Base-by-base conservation (phyloP, 2,797 vertebrate genomes). In the Neoniphon sammara region DNA sequence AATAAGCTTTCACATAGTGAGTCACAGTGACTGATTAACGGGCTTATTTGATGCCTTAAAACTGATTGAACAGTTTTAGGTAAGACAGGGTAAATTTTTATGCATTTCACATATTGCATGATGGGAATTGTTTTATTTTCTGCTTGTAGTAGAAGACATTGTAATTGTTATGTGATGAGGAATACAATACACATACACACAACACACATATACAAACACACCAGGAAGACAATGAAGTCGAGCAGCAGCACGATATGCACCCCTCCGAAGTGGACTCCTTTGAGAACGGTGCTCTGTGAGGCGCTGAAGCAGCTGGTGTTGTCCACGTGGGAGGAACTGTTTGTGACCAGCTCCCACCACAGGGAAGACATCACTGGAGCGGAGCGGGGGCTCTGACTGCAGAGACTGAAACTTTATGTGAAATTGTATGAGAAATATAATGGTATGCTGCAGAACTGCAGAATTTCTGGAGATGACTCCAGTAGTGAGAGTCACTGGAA, bases 161-260 rank as follows among this genome's bases (percentile, higher is more conserved):
- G 54, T 12, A 12, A 46, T 53, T 44, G 8, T 54, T n/a, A 53
- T 17, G 55, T 46, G 39, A 78, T 36, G 14, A 31, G 14, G 68
- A 54, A 31, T 0, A 54, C 46, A 47, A 21, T 10, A 62, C 31
- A 69, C 25, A 18, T 11, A 68, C 30, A 63, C 8, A 39, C 15
- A 46, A 63, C 8, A 39, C 14, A 46, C 23, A 2, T 12, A 56
- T 6, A 47, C 27, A 74, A 34, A 77, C 82, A 6, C 90, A 99
- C 98, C 91, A 96, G 73, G 76, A 98, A 99, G 80, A 94, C 94
- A 53, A 60, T 31, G 72, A 97, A 96, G 5, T 99, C 94, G 1
- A 98, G 92, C 78, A 99, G 91, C 47, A 99, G 89, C 25, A 99
- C 98, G 0, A 93, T 82, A 2, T 95, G 98, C 60, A 99, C 89